Percentiles rank a stretch among this genome's conserved stretches.
phyloP scores from a whole-genome alignment of 2,888 invertebrate genomes.

The Drosophila flavopinicola region DNA sequence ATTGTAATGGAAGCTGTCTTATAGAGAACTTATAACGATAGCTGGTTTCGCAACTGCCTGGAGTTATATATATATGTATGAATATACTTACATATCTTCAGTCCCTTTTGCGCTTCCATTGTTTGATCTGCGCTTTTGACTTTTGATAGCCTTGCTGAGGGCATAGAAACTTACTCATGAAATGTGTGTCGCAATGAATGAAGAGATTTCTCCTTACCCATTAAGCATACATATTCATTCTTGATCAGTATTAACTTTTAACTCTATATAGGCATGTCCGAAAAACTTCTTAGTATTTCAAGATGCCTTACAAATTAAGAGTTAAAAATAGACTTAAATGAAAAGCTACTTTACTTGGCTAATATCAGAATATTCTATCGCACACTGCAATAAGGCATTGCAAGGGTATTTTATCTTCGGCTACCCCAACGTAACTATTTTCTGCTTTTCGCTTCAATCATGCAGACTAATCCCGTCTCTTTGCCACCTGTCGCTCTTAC shows the following conservation, averaged over 20 bases:
- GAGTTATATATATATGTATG: neutral
- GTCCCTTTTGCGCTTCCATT: slow-evolving; percentile 16
- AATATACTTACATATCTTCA: slow-evolving; percentile 6
- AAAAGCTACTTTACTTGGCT: too few relatives aligned
- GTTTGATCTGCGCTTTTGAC: slow-evolving; percentile 19
- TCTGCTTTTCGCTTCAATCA: slow-evolving; percentile 47
- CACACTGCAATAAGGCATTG: too few relatives aligned
- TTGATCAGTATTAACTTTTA: too few relatives aligned
- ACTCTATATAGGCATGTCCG: too few relatives aligned
- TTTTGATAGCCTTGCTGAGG: slow-evolving; percentile 12
- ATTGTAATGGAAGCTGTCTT: slow-evolving; percentile 2
- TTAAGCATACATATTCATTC: too few relatives aligned
- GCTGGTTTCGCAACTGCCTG: too few relatives aligned
- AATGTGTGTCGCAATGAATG: neutral
- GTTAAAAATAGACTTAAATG: too few relatives aligned
- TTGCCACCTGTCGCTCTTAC: slow-evolving; percentile 66
- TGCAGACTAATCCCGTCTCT: slow-evolving; percentile 42
- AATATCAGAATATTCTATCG: neutral
- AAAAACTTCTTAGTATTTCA: too few relatives aligned
- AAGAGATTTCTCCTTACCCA: neutral
- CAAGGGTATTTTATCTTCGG: neutral
- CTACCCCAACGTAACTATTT: neutral
- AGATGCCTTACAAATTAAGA: too few relatives aligned
- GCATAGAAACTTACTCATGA: slow-evolving; percentile 3
- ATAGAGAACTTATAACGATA: slow-evolving; percentile 11